phyloP scores from a whole-genome alignment of 2,797 vertebrate genomes.

The Gambusia yucatana region DNA sequence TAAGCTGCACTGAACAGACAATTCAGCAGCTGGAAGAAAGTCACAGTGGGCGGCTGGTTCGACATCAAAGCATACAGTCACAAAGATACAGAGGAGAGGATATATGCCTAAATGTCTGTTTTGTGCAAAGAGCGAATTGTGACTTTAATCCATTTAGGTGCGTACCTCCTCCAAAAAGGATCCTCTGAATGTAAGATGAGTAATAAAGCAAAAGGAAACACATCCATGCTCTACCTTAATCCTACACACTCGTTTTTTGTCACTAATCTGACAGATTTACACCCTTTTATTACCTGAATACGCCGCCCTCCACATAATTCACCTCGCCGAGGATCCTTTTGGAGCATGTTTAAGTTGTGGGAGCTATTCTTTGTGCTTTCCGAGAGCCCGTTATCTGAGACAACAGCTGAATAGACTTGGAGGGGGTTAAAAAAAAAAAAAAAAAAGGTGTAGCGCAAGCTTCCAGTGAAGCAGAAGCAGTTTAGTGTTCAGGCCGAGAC shows the following conservation, averaged over 20 bases:
- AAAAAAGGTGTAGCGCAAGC: constrained; percentile 35
- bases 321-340: constrained; percentile 65
- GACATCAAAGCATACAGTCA: constrained; percentile 72
- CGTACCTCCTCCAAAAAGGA: constrained; percentile 63
- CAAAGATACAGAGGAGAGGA: constrained; percentile 67
- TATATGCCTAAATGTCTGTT: constrained; percentile 69
- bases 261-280: constrained; percentile 78
- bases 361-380: constrained; percentile 57
- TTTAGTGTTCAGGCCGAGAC: constrained; percentile 28
- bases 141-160: constrained; percentile 78
- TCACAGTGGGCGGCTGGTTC: constrained; percentile 75
- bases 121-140: constrained; percentile 69
- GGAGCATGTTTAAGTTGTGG: constrained; percentile 50
- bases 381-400: constrained; percentile 51
- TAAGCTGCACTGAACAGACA: constrained; percentile 63
- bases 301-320: constrained; percentile 61
- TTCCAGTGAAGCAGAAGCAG: constrained; percentile 26
- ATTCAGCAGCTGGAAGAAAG: constrained; percentile 61
- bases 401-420: constrained; percentile 59
- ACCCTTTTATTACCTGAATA: constrained; percentile 74
- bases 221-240: constrained; percentile 72
- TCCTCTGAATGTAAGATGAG: constrained; percentile 68
- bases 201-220: constrained; percentile 69
- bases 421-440: background rate
- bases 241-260: constrained; percentile 71